These are phyloP conservation scores for Homarus americanus DNA, from an alignment of 1,140 invertebrate species.

Conservation along the genomic window DNA sequence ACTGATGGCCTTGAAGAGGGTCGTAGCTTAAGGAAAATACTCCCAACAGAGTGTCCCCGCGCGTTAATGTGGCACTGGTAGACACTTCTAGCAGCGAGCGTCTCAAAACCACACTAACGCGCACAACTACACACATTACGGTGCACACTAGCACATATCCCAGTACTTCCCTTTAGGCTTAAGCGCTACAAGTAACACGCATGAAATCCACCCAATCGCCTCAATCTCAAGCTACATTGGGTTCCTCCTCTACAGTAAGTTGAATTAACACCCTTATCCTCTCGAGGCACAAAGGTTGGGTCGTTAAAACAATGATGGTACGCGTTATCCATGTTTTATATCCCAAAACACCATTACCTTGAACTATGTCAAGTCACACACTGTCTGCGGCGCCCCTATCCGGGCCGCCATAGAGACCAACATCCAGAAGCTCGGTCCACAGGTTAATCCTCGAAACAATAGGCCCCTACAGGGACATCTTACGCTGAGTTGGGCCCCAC, in stretches of 20 bases:
- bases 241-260: not conserved
- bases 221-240: not conserved
- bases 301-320: not conserved
- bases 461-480: conserved; percentile 23
- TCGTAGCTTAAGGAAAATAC: not conserved
- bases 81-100: too few species aligned
- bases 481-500: not conserved
- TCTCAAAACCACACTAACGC: too few species aligned
- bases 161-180: not conserved
- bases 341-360: not conserved
- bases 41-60: too few species aligned
- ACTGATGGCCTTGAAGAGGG: not conserved
- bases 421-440: not conserved
- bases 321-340: not conserved
- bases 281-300: not conserved
- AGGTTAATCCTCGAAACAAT: conserved; percentile 25
- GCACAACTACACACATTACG: not conserved
- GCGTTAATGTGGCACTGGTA: too few species aligned
- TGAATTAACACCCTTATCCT: not conserved
- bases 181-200: not conserved
- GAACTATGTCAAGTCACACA: not conserved
- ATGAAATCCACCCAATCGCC: not conserved
- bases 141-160: not conserved
- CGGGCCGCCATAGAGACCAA: not conserved
- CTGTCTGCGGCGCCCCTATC: not conserved